Evolutionary conservation across 2,888 invertebrate species (phyloP).

Genomic region (Leptopterna dolabrata): DNA sequence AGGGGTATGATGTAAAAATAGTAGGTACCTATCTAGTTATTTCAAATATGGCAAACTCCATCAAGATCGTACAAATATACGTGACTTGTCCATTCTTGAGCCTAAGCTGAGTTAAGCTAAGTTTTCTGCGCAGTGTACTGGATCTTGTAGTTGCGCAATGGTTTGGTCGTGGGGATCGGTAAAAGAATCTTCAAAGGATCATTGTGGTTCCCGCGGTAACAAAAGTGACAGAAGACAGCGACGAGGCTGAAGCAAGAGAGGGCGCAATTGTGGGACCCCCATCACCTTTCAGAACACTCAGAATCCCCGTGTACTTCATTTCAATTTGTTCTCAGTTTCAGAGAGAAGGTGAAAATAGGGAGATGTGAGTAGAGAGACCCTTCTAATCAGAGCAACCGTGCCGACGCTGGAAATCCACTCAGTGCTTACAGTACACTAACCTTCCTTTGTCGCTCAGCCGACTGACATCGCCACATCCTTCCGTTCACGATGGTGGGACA

Average conservation of each 20-base stretch:
- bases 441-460: not conserved
- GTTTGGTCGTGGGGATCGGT: not conserved
- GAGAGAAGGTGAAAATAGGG: conserved; percentile 3
- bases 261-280: not conserved
- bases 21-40: too few species aligned
- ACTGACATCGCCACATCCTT: not conserved
- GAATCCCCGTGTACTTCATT: not conserved
- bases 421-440: not conserved
- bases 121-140: too few species aligned
- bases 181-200: conserved; percentile 3
- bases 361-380: not conserved
- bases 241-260: not conserved
- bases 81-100: too few species aligned
- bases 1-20: too few species aligned
- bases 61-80: too few species aligned
- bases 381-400: conserved; percentile 24
- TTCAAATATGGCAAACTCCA: too few species aligned
- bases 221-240: conserved; percentile 5
- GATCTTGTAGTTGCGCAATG: not conserved
- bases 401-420: conserved; percentile 7
- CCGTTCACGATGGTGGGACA: not conserved
- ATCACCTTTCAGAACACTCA: conserved; percentile 4
- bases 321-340: conserved; percentile 29
- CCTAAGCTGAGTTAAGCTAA: too few species aligned
- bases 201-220: not conserved